Conservation (phyloP, 2,113 vertebrate genomes). For the Sterna hirundo region DNA sequence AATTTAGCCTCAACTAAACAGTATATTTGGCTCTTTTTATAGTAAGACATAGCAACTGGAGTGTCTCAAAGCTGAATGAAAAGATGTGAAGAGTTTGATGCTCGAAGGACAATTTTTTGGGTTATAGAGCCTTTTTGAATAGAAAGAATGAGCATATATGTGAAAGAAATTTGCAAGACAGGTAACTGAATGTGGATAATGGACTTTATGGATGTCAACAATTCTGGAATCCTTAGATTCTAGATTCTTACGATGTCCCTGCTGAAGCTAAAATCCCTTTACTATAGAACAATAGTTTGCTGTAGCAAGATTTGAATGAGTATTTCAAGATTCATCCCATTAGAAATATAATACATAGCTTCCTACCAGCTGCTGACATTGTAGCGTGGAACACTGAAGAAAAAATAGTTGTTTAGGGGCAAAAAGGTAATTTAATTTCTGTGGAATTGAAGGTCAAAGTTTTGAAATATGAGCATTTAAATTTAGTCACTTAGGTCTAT, state of each 20-base stretch:
- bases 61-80: neutral
- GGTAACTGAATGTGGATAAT: neutral
- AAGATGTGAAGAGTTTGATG: neutral
- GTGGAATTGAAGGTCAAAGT: neutral
- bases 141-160: neutral
- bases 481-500: neutral
- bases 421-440: slow-evolving; percentile 49
- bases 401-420: slow-evolving; percentile 40
- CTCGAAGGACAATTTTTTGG: neutral
- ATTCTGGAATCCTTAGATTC: neutral
- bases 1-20: neutral
- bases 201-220: neutral
- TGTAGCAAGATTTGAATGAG: neutral
- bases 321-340: neutral
- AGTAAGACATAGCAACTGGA: neutral
- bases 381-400: slow-evolving; percentile 55
- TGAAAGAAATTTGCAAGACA: neutral
- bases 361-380: neutral
- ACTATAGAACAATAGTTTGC: neutral
- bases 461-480: neutral
- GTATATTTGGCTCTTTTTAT: neutral
- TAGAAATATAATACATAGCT: neutral
- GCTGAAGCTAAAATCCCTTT: neutral
- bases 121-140: neutral
- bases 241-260: neutral